Evolutionary conservation across 2,113 vertebrate genomes (phyloP).

Genomic region (Vombatus ursinus): DNA sequence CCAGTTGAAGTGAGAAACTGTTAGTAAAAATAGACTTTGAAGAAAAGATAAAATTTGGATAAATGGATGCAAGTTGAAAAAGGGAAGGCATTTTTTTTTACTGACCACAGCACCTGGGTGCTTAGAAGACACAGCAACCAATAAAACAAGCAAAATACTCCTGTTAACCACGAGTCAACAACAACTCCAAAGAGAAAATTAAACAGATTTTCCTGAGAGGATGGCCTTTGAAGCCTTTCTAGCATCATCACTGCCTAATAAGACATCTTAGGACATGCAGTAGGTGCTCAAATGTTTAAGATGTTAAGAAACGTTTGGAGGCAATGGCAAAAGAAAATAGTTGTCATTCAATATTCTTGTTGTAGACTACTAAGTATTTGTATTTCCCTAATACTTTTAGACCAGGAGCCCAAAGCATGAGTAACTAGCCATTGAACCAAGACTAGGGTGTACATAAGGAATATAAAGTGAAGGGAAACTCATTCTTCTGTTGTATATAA

Average conservation of each 20-base stretch:
- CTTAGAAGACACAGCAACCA: neutral
- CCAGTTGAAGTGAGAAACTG: neutral
- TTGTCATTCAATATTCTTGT: neutral
- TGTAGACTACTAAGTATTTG: neutral
- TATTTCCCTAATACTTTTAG: neutral
- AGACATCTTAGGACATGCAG: neutral
- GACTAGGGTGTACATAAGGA: neutral
- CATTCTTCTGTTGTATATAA: neutral
- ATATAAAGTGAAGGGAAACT: neutral
- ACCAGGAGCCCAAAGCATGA: neutral
- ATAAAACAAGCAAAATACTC: neutral
- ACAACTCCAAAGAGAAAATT: neutral
- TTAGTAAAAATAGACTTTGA: neutral
- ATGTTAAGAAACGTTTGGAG: neutral
- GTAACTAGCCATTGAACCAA: accelerated
- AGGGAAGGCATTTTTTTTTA: neutral
- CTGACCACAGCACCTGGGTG: neutral
- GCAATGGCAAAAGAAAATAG: neutral
- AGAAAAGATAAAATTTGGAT: neutral
- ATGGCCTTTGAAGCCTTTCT: neutral
- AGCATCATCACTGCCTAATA: neutral
- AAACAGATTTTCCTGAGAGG: neutral
- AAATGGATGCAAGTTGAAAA: neutral
- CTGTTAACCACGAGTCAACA: neutral
- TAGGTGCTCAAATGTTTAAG: neutral